Evolutionary conservation across 1,140 invertebrate genomes (phyloP), one percentile per base, ranked within the genome.

Genomic region (Pomacea maculata): DNA sequence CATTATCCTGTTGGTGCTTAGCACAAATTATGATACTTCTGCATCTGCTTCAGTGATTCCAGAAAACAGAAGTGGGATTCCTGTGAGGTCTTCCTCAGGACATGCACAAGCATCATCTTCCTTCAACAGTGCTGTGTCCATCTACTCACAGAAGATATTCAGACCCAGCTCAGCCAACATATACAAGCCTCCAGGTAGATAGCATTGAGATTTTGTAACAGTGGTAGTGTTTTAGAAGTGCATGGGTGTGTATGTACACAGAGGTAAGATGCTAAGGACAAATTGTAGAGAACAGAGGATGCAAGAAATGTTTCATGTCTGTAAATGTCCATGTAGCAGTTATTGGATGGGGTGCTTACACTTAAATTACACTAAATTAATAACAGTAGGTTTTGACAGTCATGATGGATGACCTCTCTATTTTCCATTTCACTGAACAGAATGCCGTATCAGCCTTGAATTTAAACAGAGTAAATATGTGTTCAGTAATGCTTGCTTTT

Each of bases 121-220:
- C 17, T 89, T 87, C 79, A 83, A 83, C 77, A 85, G 80, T 80
- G 89, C 89, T 82, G 87, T 90, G 19, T 85, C 88, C 76, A 86
- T 89, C 71, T 90, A 90, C 85, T 87, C 87, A 25, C 86, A 89
- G 82, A 88, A 87, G 83, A 77, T 89, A 73, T 77, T 80, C 64
- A 78, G 89, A 54, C 89, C 89, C 1, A 72, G 84, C 64, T 89
- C 88, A 21, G 89, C 88, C 17, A 74, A 82, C 11, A 80, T 82
- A 74, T 81, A 82, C 77, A 55, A 77, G 75, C 15, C 80, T 76
- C 15, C 83, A 85, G 82, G 79, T 86, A 88, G 84, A 84, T 85
- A 84, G 15, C 54, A 15, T 15, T 3, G 17, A 65, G 64, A 65
- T 65, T 65, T 3, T 65, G 64, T 19, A 65, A 65, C 7, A 19